These are phyloP conservation scores for Neostethus bicornis DNA, from an alignment of 2,797 vertebrate species.

Conservation along the genomic window DNA sequence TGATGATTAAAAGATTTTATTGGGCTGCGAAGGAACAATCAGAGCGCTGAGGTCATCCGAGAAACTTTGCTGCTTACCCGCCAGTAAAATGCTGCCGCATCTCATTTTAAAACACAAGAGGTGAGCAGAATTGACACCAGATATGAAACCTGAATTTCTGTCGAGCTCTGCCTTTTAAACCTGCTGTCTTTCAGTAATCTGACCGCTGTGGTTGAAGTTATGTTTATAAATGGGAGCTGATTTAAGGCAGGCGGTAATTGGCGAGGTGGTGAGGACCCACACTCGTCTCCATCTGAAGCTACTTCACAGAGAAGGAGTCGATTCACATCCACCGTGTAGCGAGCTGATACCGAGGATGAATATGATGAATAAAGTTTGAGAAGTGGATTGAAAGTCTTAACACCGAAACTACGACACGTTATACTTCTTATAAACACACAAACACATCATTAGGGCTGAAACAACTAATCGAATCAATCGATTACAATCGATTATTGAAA, in stretches of 20 bases:
- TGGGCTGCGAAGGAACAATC: slow-evolving; percentile 68
- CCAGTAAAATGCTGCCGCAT: slow-evolving; percentile 60
- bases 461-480: no score
- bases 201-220: slow-evolving; percentile 66
- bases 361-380: slow-evolving; percentile 51
- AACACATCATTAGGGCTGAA: slow-evolving; percentile 72
- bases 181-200: slow-evolving; percentile 65
- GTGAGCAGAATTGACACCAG: slow-evolving; percentile 54
- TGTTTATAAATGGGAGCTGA: slow-evolving; percentile 73
- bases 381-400: no score
- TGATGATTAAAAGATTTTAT: slow-evolving; percentile 77
- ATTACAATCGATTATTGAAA: no score
- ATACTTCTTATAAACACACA: slow-evolving; percentile 75
- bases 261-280: slow-evolving; percentile 64
- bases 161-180: slow-evolving; percentile 66
- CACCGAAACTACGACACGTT: no score
- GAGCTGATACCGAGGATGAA: slow-evolving; percentile 75
- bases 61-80: slow-evolving; percentile 63
- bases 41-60: slow-evolving; percentile 71
- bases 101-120: slow-evolving; percentile 60
- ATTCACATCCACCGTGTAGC: slow-evolving; percentile 86
- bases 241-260: slow-evolving; percentile 81
- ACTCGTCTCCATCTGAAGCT: slow-evolving; percentile 67
- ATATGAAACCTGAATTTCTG: slow-evolving; percentile 56
- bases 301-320: slow-evolving; percentile 78